Conservation (phyloP, 1,140 invertebrate species). For the Drosophila bocki region DNA sequence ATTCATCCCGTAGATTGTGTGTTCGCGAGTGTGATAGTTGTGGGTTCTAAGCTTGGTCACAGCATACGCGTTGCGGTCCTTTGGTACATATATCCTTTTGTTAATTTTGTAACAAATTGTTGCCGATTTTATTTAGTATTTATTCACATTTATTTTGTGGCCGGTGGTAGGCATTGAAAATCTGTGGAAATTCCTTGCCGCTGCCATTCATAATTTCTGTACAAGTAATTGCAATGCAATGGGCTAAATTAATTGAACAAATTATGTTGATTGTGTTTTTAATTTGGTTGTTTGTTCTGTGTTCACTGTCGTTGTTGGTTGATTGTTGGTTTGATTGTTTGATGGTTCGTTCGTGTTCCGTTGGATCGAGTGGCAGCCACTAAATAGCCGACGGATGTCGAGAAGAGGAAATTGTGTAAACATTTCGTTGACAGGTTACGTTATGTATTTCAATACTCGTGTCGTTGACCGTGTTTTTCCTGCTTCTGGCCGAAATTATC, state of each 20-base stretch:
- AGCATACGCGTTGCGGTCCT: slow-evolving; percentile 32
- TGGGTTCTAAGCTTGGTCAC: slow-evolving; percentile 45
- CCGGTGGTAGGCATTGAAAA: neutral
- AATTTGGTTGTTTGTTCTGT: slow-evolving; percentile 58
- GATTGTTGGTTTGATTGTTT: slow-evolving; percentile 54
- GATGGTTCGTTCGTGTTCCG: slow-evolving; percentile 28
- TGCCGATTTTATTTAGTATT: slow-evolving; percentile 9
- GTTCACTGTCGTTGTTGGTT: slow-evolving; percentile 63
- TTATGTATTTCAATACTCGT: slow-evolving; percentile 99
- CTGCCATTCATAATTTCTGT: slow-evolving; percentile 10
- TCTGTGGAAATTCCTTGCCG: slow-evolving; percentile 15
- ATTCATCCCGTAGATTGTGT: slow-evolving; percentile 14
- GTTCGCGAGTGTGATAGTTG: slow-evolving; percentile 32
- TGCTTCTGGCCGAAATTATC: slow-evolving; percentile 98
- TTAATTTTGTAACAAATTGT: slow-evolving; percentile 14
- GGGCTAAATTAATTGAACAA: slow-evolving; percentile 43
- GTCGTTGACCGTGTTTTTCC: slow-evolving; percentile 99
- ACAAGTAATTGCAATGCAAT: slow-evolving; percentile 62
- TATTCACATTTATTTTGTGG: slow-evolving; percentile 12
- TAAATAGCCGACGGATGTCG: slow-evolving; percentile 18
- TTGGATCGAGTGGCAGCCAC: slow-evolving; percentile 10
- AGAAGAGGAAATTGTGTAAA: slow-evolving; percentile 71
- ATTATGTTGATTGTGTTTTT: slow-evolving; percentile 46
- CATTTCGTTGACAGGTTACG: slow-evolving; percentile 88
- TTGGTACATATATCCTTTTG: slow-evolving; percentile 10